Percentiles rank a stretch among this genome's conserved stretches.
These are phyloP conservation scores for Myripristis jacobus DNA, from an alignment of 2,797 vertebrate genomes.

Conservation along the genomic window DNA sequence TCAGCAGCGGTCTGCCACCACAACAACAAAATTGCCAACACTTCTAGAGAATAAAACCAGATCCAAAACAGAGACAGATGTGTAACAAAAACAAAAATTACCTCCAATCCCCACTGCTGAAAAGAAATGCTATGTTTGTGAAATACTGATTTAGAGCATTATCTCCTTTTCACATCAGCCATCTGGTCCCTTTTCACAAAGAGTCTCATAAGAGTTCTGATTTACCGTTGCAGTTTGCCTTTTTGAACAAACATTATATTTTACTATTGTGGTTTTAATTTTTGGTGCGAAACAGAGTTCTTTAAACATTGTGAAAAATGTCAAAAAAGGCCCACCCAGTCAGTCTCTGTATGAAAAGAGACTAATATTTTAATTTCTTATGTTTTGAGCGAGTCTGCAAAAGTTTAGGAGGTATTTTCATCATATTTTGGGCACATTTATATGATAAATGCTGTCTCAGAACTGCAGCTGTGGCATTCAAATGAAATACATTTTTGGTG, in stretches of 20 bases:
- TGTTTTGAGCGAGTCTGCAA: too few species aligned
- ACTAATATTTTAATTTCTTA: too few species aligned
- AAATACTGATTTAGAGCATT: conserved; percentile 55
- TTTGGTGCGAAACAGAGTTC: too few species aligned
- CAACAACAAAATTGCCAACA: conserved; percentile 22
- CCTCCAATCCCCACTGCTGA: not conserved
- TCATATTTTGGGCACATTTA: too few species aligned
- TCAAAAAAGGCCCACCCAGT: too few species aligned
- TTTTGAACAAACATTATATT: conserved; percentile 30
- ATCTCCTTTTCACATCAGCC: conserved; percentile 44
- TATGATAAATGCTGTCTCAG: too few species aligned
- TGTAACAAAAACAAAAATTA: conserved; percentile 33
- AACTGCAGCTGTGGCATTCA: too few species aligned
- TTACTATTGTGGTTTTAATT: not conserved
- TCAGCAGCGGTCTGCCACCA: conserved; percentile 34
- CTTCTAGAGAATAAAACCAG: conserved; percentile 25
- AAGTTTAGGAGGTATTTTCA: too few species aligned
- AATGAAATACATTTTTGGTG: too few species aligned
- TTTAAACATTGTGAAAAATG: too few species aligned
- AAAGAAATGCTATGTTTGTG: not conserved
- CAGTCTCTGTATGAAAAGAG: too few species aligned
- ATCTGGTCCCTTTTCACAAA: conserved; percentile 51
- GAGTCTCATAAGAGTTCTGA: conserved; percentile 31
- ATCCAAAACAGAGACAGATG: conserved; percentile 61
- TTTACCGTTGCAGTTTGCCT: conserved; percentile 30